Base-by-base conservation (phyloP, 2,113 vertebrate genomes). In the Mionectes macconnelli region DNA sequence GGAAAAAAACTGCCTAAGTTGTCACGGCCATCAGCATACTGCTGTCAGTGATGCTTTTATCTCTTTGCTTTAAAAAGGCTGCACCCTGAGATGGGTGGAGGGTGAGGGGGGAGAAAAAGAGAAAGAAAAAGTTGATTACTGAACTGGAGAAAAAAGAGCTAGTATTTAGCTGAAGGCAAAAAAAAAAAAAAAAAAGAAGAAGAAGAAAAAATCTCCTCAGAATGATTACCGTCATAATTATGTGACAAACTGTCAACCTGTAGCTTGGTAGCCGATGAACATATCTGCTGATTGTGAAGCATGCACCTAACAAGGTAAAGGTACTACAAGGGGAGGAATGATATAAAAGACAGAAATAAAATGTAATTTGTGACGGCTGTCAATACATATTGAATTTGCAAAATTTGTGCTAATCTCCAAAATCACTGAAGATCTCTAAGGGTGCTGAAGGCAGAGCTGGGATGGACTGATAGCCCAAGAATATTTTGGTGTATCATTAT, bases 141-240 rank as follows among this genome's bases (percentile, higher is more conserved):
- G 87, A 94, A 91, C 56, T 77, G 69, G 39, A 90, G 52, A 89
- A 84, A 94, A 88, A 59, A 84, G 59, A 91, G 68, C 19, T 56
- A 55, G 64, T 92, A 83, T 95, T 97, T 96, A 96, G 83, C 89
- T 96, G 72, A 95, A 96, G 89, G 96, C 87, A 91, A 87, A 87
- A 75, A 89, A 88, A 44, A 19, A 3, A 11, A 56, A 56, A 33
- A 53, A 31, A 27, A 27, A n/a, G n/a, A n/a, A n/a, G n/a, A n/a
- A n/a, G n/a, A 25, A 27, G 42, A 5, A 30, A 10, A 33, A 50
- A 2, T 27, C 30, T 91, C 47, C 50, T 74, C 10, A 2, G 76
- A 77, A 42, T 84, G 66, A 91, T 94, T 96, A 49, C 93, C 63
- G 45, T 67, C 77, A 89, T 92, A 94, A 97, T 93, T 90, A 85